phyloP scores from a whole-genome alignment of 2,888 invertebrate genomes.

The Furcula furcula region DNA sequence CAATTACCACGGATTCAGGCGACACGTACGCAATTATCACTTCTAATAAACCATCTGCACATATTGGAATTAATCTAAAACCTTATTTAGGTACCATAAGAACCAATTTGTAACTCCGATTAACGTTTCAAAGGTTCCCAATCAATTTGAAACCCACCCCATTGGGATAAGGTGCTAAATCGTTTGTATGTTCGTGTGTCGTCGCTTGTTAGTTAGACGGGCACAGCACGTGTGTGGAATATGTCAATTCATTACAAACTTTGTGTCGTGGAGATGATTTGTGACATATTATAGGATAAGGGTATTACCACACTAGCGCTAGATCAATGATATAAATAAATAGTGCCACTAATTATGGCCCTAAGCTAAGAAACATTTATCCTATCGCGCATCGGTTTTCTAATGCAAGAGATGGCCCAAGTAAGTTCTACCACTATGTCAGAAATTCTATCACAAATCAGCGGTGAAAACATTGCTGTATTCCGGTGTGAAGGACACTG shows the following conservation, averaged over 20 bases:
- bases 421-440: no score
- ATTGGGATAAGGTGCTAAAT: conserved; percentile 27
- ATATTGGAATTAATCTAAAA: conserved; percentile 25
- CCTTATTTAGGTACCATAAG: conserved; percentile 38
- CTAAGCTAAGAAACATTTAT: no score
- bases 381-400: no score
- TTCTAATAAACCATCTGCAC: conserved; percentile 32
- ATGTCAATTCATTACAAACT: conserved; percentile 81
- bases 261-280: conserved; percentile 76
- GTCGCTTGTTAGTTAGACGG: conserved; percentile 40
- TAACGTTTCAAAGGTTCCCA: conserved; percentile 7
- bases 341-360: no score
- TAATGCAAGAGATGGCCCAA: no score
- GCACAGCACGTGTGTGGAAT: conserved; percentile 73
- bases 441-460: no score
- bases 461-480: no score
- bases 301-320: no score
- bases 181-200: conserved; percentile 19
- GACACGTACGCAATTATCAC: conserved; percentile 34
- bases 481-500: no score
- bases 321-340: no score
- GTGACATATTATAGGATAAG: conserved; percentile 78
- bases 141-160: conserved; percentile 8
- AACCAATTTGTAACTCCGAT: conserved; percentile 34
- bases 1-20: conserved; percentile 11